A percentile compares a stretch with the other conserved stretches of the same genome.
Conservation (phyloP, 2,113 vertebrate genomes). For the Recurvirostra avosetta region DNA sequence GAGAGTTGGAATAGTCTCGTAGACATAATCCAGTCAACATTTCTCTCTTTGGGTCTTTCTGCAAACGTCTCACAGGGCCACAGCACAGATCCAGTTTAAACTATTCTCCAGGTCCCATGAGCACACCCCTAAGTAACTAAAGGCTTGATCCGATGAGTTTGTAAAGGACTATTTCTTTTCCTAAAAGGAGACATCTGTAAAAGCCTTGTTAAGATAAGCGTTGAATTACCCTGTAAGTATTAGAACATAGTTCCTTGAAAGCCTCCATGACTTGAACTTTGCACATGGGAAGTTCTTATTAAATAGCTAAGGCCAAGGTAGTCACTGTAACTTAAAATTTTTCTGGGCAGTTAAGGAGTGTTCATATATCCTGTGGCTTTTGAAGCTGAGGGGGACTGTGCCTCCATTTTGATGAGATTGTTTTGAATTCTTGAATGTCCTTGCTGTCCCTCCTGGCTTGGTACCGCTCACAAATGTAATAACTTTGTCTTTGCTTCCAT, state of each 20-base stretch:
- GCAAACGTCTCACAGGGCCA: not conserved
- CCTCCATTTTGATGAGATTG: not conserved
- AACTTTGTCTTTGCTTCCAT: not conserved
- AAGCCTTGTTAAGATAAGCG: not conserved
- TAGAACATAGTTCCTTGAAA: not conserved
- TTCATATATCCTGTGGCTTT: not conserved
- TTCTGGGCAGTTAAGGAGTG: not conserved
- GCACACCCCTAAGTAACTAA: not conserved
- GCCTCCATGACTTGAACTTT: not conserved
- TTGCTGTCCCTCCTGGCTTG: not conserved
- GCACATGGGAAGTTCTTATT: not conserved
- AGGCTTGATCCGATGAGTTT: not conserved
- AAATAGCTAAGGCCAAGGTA: not conserved
- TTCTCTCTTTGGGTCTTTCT: not conserved
- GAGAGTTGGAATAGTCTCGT: rapidly evolving
- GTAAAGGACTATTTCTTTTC: not conserved
- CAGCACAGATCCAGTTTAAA: not conserved
- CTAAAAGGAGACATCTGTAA: not conserved
- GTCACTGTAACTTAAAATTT: not conserved
- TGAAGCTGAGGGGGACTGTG: rapidly evolving
- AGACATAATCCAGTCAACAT: not conserved
- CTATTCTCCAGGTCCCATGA: not conserved
- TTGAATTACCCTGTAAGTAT: not conserved
- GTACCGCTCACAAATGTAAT: not conserved
- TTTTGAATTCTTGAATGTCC: not conserved